A percentile compares a stretch with the other conserved stretches of the same genome.
Conservation (phyloP, 2,797 vertebrate species). For the Hypotaenidia okinawae region DNA sequence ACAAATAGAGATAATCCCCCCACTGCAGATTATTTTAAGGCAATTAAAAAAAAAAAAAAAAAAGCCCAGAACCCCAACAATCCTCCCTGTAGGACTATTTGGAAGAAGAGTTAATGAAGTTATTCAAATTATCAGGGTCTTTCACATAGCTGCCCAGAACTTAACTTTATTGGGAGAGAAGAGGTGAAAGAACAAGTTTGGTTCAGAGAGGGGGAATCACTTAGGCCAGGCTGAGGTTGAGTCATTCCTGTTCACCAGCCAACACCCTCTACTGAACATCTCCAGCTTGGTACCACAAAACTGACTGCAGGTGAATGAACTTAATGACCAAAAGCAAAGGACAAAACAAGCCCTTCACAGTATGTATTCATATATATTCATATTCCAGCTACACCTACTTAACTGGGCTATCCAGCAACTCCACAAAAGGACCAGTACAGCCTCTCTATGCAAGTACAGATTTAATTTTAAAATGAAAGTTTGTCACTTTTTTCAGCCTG, state of each 20-base stretch:
- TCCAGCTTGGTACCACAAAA: background rate
- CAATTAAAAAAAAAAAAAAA: background rate
- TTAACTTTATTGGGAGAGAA: background rate
- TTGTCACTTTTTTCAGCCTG: background rate
- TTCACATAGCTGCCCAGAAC: background rate
- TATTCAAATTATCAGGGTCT: background rate
- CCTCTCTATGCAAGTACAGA: background rate
- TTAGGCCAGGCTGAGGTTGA: background rate
- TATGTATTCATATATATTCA: accelerated
- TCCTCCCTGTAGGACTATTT: background rate
- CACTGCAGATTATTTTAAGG: background rate
- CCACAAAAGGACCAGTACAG: background rate
- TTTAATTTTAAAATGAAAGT: background rate
- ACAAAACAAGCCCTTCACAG: background rate
- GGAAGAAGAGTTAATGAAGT: background rate
- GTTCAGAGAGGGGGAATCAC: background rate
- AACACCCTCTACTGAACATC: background rate
- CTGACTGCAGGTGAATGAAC: background rate
- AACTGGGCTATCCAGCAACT: background rate
- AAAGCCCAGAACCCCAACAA: accelerated
- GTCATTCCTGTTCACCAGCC: background rate
- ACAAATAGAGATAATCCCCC: background rate
- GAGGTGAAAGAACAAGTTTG: background rate
- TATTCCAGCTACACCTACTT: background rate
- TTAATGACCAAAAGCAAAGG: background rate